Evolutionary conservation across 2,888 invertebrate genomes (phyloP).

Genomic region (Lamproptera curius): DNA sequence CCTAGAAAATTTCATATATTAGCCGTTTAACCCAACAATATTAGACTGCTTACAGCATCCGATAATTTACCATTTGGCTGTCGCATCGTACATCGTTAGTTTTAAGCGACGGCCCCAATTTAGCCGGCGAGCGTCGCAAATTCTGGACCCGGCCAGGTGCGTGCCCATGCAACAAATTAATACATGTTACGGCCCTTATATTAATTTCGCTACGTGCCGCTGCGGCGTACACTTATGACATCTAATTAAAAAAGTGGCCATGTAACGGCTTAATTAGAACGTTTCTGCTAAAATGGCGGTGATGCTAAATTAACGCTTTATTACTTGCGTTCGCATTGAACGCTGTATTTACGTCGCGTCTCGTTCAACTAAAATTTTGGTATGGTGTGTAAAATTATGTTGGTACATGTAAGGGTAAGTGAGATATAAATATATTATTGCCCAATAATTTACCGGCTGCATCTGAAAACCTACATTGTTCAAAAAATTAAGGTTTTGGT

Average conservation of each 20-base stretch:
- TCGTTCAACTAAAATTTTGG: too few relatives aligned
- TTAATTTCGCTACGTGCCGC: constrained; percentile 17
- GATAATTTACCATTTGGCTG: constrained; percentile 11
- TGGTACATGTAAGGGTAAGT: too few relatives aligned
- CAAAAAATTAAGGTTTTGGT: too few relatives aligned
- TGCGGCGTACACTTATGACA: constrained; percentile 11
- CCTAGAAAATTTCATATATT: too few relatives aligned
- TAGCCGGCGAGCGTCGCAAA: constrained; percentile 13
- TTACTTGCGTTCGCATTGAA: too few relatives aligned
- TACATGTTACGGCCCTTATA: constrained; percentile 20
- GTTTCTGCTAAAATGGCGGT: constrained; percentile 23
- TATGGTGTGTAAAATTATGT: too few relatives aligned
- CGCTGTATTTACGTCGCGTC: too few relatives aligned
- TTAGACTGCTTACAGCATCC: too few relatives aligned
- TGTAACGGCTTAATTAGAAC: constrained; percentile 13
- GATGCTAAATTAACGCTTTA: neutral
- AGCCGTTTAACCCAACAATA: too few relatives aligned
- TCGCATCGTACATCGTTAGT: constrained; percentile 11
- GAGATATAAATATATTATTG: too few relatives aligned
- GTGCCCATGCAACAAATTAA: constrained; percentile 17
- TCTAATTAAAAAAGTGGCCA: constrained; percentile 16
- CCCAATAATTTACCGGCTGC: too few relatives aligned
- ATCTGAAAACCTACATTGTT: too few relatives aligned
- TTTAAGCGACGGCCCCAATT: constrained; percentile 10
- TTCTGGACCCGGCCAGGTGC: constrained; percentile 13